Percentiles rank a stretch among this genome's conserved stretches.
phyloP scores from a whole-genome alignment of 1,140 invertebrate genomes.

The Halesus radiatus region DNA sequence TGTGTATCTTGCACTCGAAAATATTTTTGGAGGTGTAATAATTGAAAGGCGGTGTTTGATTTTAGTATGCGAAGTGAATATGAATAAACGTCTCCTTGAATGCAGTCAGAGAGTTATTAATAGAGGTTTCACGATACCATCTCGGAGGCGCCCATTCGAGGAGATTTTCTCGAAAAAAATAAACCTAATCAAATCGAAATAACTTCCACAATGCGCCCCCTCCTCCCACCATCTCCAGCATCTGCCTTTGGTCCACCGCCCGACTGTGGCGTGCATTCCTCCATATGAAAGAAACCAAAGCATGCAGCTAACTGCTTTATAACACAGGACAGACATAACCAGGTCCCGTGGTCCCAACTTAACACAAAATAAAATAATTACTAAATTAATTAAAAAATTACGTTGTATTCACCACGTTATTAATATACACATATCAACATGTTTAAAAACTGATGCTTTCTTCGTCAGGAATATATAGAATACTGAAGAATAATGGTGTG shows the following conservation, averaged over 20 bases:
- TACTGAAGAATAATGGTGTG: no score
- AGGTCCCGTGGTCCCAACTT: background rate
- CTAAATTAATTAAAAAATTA: no score
- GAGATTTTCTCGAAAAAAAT: slow-evolving; percentile 40
- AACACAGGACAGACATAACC: background rate
- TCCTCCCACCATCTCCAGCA: background rate
- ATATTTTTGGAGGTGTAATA: no score
- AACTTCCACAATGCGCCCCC: slow-evolving; percentile 42
- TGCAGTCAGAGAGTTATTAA: slow-evolving; percentile 32
- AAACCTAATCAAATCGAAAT: slow-evolving; percentile 42
- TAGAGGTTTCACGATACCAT: slow-evolving; percentile 37
- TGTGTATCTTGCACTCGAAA: no score
- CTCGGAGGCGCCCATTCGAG: slow-evolving; percentile 39
- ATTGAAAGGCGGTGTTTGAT: no score
- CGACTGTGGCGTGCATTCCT: slow-evolving; percentile 38
- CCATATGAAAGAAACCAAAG: slow-evolving; percentile 45
- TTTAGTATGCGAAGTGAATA: slow-evolving; percentile 10
- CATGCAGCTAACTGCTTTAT: slow-evolving; percentile 42
- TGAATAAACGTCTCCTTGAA: slow-evolving; percentile 40
- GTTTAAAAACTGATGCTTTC: no score
- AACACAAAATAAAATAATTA: no score
- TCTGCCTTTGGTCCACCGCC: slow-evolving; percentile 14
- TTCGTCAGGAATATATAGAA: no score
- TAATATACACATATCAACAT: no score
- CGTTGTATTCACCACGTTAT: no score